Evolutionary conservation across 2,113 vertebrate species (phyloP).

Genomic region (Apeltes quadracus): DNA sequence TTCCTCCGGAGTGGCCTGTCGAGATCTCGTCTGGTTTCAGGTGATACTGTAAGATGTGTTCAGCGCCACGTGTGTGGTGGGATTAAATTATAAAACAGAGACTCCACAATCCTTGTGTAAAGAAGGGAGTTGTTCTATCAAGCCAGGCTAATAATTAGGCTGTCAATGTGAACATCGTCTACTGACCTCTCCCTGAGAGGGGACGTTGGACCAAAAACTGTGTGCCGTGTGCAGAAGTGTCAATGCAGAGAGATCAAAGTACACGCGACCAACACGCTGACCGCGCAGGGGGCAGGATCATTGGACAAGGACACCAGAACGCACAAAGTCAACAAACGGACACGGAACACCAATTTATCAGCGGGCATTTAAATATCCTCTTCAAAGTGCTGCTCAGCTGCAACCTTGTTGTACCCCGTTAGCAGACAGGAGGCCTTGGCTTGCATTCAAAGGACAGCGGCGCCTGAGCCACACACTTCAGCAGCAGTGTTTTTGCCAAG

Average conservation of each 20-base stretch:
- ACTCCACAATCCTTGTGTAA: constrained; percentile 24
- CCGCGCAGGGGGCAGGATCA: constrained; percentile 27
- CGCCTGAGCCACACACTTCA: constrained; percentile 55
- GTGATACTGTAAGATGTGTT: constrained; percentile 49
- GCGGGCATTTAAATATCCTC: constrained; percentile 63
- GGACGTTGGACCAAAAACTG: constrained; percentile 23
- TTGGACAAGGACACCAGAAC: constrained; percentile 59
- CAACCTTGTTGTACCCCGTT: constrained; percentile 48
- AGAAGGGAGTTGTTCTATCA: constrained; percentile 47
- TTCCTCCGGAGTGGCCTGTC: constrained; percentile 23
- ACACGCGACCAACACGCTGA: constrained; percentile 11
- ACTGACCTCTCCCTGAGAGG: constrained; percentile 1
- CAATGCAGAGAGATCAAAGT: constrained; percentile 18
- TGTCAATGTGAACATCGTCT: constrained; percentile 50
- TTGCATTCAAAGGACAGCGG: constrained; percentile 47
- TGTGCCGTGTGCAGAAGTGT: constrained; percentile 4
- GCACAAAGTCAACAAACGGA: constrained; percentile 48
- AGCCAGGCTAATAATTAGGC: constrained; percentile 49
- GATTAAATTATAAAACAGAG: constrained; percentile 39
- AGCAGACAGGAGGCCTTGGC: constrained; percentile 60
- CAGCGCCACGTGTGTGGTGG: constrained; percentile 11
- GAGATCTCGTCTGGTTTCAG: constrained; percentile 24
- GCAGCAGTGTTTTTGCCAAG: constrained; percentile 45
- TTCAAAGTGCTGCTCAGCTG: constrained; percentile 55
- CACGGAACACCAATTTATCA: constrained; percentile 54